Conservation (phyloP, 2,113 vertebrate species). For the Elephantulus edwardii region DNA sequence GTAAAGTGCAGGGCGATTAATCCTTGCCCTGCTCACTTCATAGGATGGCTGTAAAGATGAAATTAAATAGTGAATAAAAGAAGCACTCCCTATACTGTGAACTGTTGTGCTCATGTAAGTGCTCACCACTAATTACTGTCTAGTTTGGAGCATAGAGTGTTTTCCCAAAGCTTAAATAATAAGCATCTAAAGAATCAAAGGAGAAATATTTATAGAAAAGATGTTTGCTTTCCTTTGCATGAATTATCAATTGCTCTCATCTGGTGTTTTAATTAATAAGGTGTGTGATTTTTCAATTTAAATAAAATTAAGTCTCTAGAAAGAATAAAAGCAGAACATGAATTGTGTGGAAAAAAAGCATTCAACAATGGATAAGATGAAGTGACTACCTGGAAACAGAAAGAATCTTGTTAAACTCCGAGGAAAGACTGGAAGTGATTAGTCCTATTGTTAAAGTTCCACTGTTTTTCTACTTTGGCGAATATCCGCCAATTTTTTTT, state of each 20-base stretch:
- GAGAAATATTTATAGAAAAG: constrained; percentile 71
- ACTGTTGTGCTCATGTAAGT: background rate
- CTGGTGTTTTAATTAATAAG: constrained; percentile 78
- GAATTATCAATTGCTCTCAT: constrained; percentile 74
- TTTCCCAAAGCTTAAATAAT: constrained; percentile 66
- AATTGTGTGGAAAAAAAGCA: constrained; percentile 54
- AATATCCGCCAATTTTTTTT: constrained; percentile 51
- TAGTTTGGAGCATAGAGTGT: constrained; percentile 46
- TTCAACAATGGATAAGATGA: constrained; percentile 31
- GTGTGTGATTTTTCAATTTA: constrained; percentile 76
- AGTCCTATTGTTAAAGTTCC: constrained; percentile 58
- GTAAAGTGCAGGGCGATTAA: background rate
- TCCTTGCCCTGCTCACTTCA: background rate
- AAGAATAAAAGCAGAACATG: constrained; percentile 67
- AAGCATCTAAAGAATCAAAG: constrained; percentile 61
- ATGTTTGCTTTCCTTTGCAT: constrained; percentile 70
- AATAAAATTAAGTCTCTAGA: constrained; percentile 72
- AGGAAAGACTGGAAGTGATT: constrained; percentile 41
- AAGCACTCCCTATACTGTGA: background rate
- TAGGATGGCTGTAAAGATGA: background rate
- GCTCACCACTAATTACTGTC: constrained; percentile 54
- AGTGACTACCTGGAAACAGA: constrained; percentile 58
- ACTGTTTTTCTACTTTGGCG: constrained; percentile 19
- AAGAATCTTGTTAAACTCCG: constrained; percentile 44
- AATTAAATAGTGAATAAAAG: constrained; percentile 34